Base-by-base conservation (phyloP, 1,140 invertebrate species). In the Aleiodes sp. region DNA sequence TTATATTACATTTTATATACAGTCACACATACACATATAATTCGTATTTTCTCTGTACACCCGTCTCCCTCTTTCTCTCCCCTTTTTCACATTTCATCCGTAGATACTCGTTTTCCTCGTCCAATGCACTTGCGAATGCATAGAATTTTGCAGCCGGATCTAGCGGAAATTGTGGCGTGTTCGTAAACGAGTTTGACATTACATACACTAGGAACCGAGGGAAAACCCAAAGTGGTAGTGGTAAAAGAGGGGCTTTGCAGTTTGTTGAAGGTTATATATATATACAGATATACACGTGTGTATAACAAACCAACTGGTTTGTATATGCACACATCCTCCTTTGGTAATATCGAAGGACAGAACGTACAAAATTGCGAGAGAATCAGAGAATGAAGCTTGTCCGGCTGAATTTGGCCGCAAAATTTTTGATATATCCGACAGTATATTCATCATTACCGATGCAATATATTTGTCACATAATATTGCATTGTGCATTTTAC, bases 141-240 rank as follows among this genome's bases (percentile, higher is more conserved):
- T 69, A 69, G 67, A 69, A 69, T 69, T 69, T 69, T 63, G 16
- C 67, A 69, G 59, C 31, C 43, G 67, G 67, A 69, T 69, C 67
- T 69, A 52, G 41, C 60, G 67, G 67, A 69, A 69, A 69, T 69
- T 69, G 67, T 69, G 67, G 67, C 67, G 52, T 69, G 67, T 69
- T 63, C 60, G 67, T 63, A 63, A 69, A 69, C 67, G 67, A 69
- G 67, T 69, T 69, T 69, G 67, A 69, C 67, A 69, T 69, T 69
- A 69, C 67, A 69, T 63, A 31, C 29, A 69, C 43, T 57, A 21
- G 63, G 26, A 52, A 52, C 46, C 46, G 19, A 21, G 46, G 21
- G 46, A 52, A 52, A 52, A 52, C 7, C 19, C 19, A 24, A 52
- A 52, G 46, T 4, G 46, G 21, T 21, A 24, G 46, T 16, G 16